Evolutionary conservation across 2,113 vertebrate genomes (phyloP).

Genomic region (Salvelinus alpinus): DNA sequence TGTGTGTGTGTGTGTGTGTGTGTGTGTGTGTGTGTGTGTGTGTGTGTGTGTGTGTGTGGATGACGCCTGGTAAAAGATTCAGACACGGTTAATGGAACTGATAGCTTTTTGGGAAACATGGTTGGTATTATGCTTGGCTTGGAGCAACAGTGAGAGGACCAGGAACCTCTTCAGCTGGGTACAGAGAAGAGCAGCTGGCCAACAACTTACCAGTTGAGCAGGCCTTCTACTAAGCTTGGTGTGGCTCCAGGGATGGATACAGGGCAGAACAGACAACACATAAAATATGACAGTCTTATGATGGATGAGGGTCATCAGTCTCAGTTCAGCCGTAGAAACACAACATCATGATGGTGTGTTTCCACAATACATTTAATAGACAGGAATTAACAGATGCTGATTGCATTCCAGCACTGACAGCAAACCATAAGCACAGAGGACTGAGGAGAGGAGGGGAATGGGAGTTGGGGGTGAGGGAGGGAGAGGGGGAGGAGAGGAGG

Average conservation of each 20-base stretch:
- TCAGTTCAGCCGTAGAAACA: constrained; percentile 78
- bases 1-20: no score
- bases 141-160: constrained; percentile 74
- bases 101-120: not conserved
- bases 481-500: no score
- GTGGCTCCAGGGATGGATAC: constrained; percentile 64
- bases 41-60: constrained; percentile 36
- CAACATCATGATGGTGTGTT: constrained; percentile 82
- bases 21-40: constrained; percentile 28
- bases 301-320: constrained; percentile 80
- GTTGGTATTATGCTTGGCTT: constrained; percentile 81
- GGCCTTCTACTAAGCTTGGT: constrained; percentile 77
- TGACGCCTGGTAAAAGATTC: constrained; percentile 69
- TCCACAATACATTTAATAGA: constrained; percentile 76
- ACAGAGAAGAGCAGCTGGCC: constrained; percentile 81
- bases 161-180: constrained; percentile 84
- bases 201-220: constrained; percentile 76
- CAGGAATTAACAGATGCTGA: constrained; percentile 84
- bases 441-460: no score
- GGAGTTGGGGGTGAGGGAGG: no score
- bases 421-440: constrained; percentile 62
- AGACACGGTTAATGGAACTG: no score
- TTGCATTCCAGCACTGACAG: constrained; percentile 66
- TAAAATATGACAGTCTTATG: constrained; percentile 85
- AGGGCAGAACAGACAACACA: constrained; percentile 73